Evolutionary conservation across 37 sponge, comb jelly and placozoan species (phyloP).

Genomic region (Axinella damicornis): DNA sequence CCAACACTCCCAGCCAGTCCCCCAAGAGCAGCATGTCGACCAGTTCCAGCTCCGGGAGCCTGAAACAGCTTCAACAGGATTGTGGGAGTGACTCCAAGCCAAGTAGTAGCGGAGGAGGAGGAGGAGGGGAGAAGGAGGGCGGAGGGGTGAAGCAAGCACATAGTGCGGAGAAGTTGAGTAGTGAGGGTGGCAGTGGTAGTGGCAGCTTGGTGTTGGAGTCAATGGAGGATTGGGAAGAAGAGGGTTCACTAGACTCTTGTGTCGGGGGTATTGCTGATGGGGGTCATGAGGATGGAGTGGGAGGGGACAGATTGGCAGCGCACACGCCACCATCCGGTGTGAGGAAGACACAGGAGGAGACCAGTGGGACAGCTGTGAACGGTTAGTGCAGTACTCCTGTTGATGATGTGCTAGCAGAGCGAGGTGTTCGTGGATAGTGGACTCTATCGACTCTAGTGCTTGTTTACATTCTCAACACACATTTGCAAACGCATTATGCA

Average conservation of each 20-base stretch:
- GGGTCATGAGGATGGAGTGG: not conserved
- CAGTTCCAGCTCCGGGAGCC: constrained; percentile 35
- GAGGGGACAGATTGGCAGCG: not conserved
- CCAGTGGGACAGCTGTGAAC: no score
- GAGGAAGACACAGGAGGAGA: not conserved
- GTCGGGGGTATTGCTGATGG: not conserved
- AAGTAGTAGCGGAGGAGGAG: not conserved
- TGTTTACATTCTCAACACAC: no score
- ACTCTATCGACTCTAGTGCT: no score
- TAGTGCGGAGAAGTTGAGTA: not conserved
- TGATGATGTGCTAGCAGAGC: no score
- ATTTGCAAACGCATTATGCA: no score
- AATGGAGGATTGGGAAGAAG: no score
- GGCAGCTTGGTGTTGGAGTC: not conserved
- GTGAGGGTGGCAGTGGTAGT: not conserved
- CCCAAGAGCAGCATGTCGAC: constrained; percentile 40
- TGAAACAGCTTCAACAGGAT: constrained; percentile 10
- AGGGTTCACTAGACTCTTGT: no score
- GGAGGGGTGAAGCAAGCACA: not conserved
- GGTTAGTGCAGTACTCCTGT: no score
- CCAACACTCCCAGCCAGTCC: constrained; percentile 18
- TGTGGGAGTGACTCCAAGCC: not conserved
- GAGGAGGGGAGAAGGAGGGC: not conserved
- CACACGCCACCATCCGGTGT: not conserved
- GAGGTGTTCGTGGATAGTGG: no score